Evolutionary conservation across 1,140 invertebrate genomes (phyloP).

Genomic region (Macrostomum lignano): DNA sequence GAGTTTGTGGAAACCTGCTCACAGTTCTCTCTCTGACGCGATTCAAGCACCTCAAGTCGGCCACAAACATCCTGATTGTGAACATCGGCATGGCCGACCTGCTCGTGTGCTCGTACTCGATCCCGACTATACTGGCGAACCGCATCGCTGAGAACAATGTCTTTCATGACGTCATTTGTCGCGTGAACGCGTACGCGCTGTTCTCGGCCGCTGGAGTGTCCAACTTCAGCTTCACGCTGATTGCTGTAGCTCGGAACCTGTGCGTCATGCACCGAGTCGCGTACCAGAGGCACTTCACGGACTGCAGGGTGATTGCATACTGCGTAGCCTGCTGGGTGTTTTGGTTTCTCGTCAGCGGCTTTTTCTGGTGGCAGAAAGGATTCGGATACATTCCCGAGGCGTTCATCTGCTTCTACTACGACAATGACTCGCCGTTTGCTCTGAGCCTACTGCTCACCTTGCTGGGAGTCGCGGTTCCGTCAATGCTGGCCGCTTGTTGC

Average conservation of each 20-base stretch:
- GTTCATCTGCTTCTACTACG: conserved; percentile 1
- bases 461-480: background rate
- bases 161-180: background rate
- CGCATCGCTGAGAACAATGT: background rate
- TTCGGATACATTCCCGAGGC: conserved; percentile 1
- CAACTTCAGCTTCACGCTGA: conserved; percentile 2
- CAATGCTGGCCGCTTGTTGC: background rate
- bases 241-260: background rate
- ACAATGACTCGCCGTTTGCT: background rate
- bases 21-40: background rate
- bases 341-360: no score
- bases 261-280: background rate
- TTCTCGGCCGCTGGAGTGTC: background rate
- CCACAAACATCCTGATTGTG: conserved; percentile 1
- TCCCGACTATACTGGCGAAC: conserved; percentile 1
- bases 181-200: background rate
- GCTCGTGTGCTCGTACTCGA: background rate
- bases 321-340: background rate
- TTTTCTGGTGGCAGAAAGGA: no score
- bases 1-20: background rate
- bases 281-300: background rate
- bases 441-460: background rate
- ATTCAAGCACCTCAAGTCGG: background rate
- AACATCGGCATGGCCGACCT: background rate
- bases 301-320: background rate